Base-by-base conservation (phyloP, 2,888 invertebrate species). In the Agonopterix subpropinquella region DNA sequence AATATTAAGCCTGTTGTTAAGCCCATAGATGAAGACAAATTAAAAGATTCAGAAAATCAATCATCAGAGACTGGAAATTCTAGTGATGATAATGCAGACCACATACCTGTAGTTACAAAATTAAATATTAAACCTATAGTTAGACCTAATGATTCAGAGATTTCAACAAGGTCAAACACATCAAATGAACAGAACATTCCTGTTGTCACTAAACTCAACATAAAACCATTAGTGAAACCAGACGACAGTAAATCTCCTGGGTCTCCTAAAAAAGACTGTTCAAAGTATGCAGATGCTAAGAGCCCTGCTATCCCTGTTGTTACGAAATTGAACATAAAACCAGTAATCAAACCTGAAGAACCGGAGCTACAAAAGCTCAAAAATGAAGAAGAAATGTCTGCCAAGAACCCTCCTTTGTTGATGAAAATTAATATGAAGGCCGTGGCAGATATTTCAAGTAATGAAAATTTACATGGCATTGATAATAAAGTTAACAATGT, bases 1-100 rank as follows among this genome's bases (percentile, higher is more conserved):
- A 89, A 85, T 69, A 90, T 90, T 73, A 90, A 90, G 77, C 89
- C 90, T 67, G 88, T 90, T 65, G 66, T 89, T 67, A 89, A 89
- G 74, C 89, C 89, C 45, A 59, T 67, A 57, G 73, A 80, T 53
- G 76, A 80, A 53, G 77, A 80, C 62, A 61, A 62, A 51, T 67
- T 67, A 59, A 83, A 83, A 65, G 80, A 85, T 70, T 77, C 79
- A 53, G 86, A 82, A 62, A 86, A 83, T 62, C 82, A 81, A 60
- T 82, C 85, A 54, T 84, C 84, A 57, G 86, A 86, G 71, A 85
- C 84, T 60, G 80, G 81, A 53, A 85, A 76, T 60, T 86, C 87
- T 53, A 86, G 85, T 74, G 86, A 88, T 75, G 87, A 87, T 50
- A 85, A 87, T 67, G 65, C 65, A 54, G 86, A 85, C 60, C 69